These are phyloP conservation scores for Phalloptychus januarius DNA, from an alignment of 2,797 vertebrate genomes.

Conservation along the genomic window DNA sequence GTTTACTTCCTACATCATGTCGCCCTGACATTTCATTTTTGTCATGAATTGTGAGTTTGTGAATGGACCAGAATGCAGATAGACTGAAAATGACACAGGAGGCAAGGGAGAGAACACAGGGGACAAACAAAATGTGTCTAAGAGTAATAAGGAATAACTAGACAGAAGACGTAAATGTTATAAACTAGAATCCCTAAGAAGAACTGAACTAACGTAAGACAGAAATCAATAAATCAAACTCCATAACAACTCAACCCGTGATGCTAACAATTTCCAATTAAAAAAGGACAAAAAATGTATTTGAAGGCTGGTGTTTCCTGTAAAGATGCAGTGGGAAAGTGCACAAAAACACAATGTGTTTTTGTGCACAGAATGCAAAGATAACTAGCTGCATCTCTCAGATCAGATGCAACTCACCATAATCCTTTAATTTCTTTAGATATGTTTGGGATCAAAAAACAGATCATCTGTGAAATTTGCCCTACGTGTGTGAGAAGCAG, in stretches of 20 bases:
- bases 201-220: too few relatives aligned
- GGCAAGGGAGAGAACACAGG: too few relatives aligned
- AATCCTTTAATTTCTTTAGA: background rate
- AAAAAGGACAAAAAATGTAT: background rate
- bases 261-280: background rate
- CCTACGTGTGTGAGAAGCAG: background rate
- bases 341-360: too few relatives aligned
- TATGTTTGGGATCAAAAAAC: slow-evolving; percentile 12
- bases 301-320: background rate
- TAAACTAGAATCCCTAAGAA: too few relatives aligned
- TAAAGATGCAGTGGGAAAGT: background rate
- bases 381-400: background rate
- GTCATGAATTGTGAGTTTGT: too few relatives aligned
- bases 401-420: background rate
- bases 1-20: background rate
- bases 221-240: too few relatives aligned
- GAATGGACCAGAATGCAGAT: too few relatives aligned
- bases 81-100: too few relatives aligned
- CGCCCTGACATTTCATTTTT: background rate
- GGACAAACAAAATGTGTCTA: too few relatives aligned
- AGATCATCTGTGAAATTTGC: slow-evolving; percentile 14
- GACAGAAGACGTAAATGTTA: too few relatives aligned
- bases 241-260: too few relatives aligned
- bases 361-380: background rate
- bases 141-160: too few relatives aligned